These are phyloP conservation scores for Montipora cactus DNA, from an alignment of 64 coral and sea anemone genomes.

Conservation along the genomic window DNA sequence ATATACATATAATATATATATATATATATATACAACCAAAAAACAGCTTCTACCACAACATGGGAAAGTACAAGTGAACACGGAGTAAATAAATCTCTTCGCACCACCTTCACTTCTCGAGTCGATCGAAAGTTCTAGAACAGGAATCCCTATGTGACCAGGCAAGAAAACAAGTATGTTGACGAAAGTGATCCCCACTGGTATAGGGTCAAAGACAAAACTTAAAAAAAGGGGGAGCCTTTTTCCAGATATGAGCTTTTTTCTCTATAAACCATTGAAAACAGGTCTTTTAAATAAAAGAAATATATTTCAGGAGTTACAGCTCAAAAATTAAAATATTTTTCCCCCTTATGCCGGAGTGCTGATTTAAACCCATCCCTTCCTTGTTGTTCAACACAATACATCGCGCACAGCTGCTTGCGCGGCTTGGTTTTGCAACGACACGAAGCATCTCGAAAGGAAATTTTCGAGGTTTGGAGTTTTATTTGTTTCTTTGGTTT, in stretches of 20 bases:
- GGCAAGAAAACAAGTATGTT: conserved; percentile 43
- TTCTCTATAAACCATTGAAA: neutral
- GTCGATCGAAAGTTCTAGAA: conserved; percentile 80
- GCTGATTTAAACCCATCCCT: neutral
- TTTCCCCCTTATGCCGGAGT: neutral
- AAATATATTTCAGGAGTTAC: neutral
- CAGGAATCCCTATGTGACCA: conserved; percentile 46
- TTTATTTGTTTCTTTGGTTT: conserved; percentile 28
- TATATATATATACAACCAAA: neutral
- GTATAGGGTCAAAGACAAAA: conserved; percentile 14
- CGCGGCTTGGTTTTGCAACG: neutral
- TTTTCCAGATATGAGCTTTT: neutral
- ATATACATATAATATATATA: too few relatives aligned
- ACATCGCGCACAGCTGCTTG: neutral
- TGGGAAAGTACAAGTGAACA: neutral
- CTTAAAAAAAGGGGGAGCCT: neutral
- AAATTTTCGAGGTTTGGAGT: neutral
- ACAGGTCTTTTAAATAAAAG: neutral
- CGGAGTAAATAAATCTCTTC: conserved; percentile 32
- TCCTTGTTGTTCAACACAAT: neutral
- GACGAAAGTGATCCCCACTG: conserved; percentile 26
- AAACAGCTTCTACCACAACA: neutral
- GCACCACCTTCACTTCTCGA: conserved; percentile 25
- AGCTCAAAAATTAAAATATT: neutral
- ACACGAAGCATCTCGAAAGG: conserved; percentile 7